Evolutionary conservation across 2,888 invertebrate species (phyloP).

Genomic region (Lasioglossum vierecki): DNA sequence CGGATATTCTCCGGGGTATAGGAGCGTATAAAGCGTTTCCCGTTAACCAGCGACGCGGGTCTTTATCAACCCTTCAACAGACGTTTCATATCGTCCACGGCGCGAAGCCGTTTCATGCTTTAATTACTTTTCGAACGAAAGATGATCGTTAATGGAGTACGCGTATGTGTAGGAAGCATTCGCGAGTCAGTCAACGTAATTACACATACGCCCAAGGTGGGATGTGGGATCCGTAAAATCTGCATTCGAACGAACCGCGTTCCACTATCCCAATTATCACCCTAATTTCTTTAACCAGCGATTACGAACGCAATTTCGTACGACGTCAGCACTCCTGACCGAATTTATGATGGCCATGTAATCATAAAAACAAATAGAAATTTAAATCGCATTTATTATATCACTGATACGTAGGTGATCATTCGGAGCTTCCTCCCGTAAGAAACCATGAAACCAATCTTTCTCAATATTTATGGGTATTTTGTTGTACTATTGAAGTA

Average conservation of each 20-base stretch:
- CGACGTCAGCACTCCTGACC: not conserved
- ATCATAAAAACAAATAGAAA: not conserved
- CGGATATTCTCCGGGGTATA: constrained; percentile 70
- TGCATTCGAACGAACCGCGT: not conserved
- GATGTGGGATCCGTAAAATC: constrained; percentile 3
- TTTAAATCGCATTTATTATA: no score
- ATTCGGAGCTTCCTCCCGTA: no score
- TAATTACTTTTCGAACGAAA: constrained; percentile 66
- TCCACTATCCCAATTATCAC: not conserved
- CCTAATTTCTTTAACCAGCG: not conserved
- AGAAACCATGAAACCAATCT: no score
- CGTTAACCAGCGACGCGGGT: constrained; percentile 70
- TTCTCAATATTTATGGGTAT: no score
- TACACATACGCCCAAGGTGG: not conserved
- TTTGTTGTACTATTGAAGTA: no score
- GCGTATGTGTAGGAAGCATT: constrained; percentile 4
- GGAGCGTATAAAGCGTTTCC: constrained; percentile 73
- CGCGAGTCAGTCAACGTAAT: constrained; percentile 29
- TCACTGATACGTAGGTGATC: no score
- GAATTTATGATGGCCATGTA: not conserved
- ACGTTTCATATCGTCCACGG: constrained; percentile 74
- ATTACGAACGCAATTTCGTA: not conserved
- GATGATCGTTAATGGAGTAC: constrained; percentile 47
- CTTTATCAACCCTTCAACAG: constrained; percentile 81
- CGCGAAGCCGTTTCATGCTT: constrained; percentile 63